These are phyloP conservation scores for Euzophera pinguis DNA, from an alignment of 2,888 invertebrate species.

Conservation along the genomic window DNA sequence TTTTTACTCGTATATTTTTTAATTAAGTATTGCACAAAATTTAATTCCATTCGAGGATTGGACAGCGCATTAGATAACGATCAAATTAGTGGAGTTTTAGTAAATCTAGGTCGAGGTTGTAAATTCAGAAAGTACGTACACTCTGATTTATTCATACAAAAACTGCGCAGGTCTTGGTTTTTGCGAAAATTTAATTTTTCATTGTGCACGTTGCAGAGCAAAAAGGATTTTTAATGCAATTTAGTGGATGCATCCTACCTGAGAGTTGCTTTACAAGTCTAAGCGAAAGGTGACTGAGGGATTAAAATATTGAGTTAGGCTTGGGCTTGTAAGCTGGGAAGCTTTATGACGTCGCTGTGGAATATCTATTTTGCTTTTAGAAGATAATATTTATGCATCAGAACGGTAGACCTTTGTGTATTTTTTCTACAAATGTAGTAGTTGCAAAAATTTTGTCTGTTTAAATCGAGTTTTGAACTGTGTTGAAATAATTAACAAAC, in stretches of 20 bases:
- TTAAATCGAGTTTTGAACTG: no score
- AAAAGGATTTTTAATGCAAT: conserved; percentile 64
- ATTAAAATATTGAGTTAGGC: conserved; percentile 33
- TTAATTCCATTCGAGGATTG: background rate
- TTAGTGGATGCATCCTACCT: conserved; percentile 43
- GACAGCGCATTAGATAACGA: conserved; percentile 3
- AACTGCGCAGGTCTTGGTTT: conserved; percentile 24
- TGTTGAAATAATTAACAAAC: no score
- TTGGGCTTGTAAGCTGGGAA: conserved; percentile 2
- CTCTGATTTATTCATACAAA: conserved; percentile 20
- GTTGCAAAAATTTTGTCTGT: no score
- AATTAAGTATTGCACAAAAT: no score
- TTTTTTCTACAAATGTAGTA: background rate
- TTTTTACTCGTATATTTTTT: no score
- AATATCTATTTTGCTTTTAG: background rate
- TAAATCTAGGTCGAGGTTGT: conserved; percentile 12
- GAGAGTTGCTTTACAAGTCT: conserved; percentile 36
- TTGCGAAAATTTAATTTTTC: conserved; percentile 43
- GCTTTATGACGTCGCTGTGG: background rate
- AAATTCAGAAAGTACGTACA: conserved; percentile 11
- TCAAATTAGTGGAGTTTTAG: conserved; percentile 9
- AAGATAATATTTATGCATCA: background rate
- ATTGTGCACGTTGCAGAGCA: conserved; percentile 41
- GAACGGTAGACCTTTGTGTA: background rate
- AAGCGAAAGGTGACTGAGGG: conserved; percentile 29